phyloP scores from a whole-genome alignment of 1,140 invertebrate genomes.

The Hycleus cichorii region DNA sequence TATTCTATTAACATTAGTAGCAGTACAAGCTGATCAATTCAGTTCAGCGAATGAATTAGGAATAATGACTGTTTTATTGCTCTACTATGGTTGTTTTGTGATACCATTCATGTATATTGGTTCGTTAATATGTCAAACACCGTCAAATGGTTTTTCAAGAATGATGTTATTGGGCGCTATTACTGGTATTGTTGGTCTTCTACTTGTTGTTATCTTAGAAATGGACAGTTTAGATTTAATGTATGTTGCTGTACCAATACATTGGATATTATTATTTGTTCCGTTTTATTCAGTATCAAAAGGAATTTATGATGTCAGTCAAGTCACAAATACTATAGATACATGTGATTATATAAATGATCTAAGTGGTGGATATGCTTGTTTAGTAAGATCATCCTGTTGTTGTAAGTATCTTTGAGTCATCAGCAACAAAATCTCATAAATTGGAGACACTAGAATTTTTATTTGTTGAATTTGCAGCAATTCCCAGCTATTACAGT shows the following conservation, averaged over 20 bases:
- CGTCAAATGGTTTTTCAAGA: slow-evolving; percentile 63
- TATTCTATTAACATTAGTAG: slow-evolving; percentile 47
- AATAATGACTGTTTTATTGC: slow-evolving; percentile 30
- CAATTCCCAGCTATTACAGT: slow-evolving; percentile 44
- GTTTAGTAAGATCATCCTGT: neutral
- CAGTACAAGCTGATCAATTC: slow-evolving; percentile 52
- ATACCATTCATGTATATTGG: slow-evolving; percentile 52
- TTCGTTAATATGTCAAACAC: slow-evolving; percentile 53
- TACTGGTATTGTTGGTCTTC: slow-evolving; percentile 50
- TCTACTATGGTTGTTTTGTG: slow-evolving; percentile 43
- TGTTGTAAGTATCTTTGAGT: neutral
- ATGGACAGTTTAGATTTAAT: slow-evolving; percentile 50
- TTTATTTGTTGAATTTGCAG: neutral
- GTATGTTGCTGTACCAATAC: slow-evolving; percentile 51
- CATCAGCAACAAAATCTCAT: no score
- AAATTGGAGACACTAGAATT: no score
- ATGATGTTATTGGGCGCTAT: slow-evolving; percentile 61
- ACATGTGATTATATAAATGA: slow-evolving; percentile 13
- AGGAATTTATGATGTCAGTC: slow-evolving; percentile 24
- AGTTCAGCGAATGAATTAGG: slow-evolving; percentile 34
- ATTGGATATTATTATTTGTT: slow-evolving; percentile 58
- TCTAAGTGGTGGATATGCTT: neutral
- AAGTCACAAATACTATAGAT: slow-evolving; percentile 18
- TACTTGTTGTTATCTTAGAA: slow-evolving; percentile 60
- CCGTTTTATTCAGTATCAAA: slow-evolving; percentile 64